Percentiles rank a stretch among this genome's conserved stretches.
These are phyloP conservation scores for Anthopleura sola DNA, from an alignment of 64 coral and sea anemone species.

Conservation along the genomic window DNA sequence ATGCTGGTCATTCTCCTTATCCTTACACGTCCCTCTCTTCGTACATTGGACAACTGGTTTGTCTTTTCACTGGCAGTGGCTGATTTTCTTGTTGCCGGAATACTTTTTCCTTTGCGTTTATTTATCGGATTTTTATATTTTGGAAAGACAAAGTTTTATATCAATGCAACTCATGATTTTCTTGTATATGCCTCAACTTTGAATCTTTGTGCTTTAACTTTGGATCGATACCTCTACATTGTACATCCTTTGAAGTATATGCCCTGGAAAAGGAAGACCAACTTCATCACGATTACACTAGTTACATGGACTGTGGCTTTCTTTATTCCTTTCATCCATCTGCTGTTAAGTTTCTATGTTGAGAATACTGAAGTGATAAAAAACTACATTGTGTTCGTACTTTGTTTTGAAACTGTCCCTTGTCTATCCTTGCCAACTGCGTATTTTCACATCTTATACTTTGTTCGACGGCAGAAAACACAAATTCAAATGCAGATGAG, in stretches of 20 bases:
- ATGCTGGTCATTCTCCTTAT: not conserved
- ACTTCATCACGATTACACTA: not conserved
- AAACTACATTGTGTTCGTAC: not conserved
- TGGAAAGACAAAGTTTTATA: not conserved
- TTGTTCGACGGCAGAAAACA: not conserved
- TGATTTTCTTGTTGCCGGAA: not conserved
- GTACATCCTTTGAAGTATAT: not conserved
- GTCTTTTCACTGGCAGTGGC: not conserved
- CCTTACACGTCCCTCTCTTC: not conserved
- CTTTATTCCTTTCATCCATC: not conserved
- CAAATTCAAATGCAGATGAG: not conserved
- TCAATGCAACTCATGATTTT: not conserved
- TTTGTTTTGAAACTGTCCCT: not conserved
- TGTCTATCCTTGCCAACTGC: not conserved
- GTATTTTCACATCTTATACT: not conserved
- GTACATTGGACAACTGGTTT: not conserved
- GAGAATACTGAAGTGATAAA: not conserved
- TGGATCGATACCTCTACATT: not conserved
- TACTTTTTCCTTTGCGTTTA: not conserved
- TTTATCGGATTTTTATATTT: not conserved
- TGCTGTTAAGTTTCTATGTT: not conserved
- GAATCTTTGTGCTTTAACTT: not conserved
- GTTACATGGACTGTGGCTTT: not conserved
- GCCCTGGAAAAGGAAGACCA: not conserved
- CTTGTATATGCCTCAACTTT: not conserved